These are phyloP conservation scores for Trimorus sp. DNA, from an alignment of 2,888 invertebrate species.

Conservation along the genomic window DNA sequence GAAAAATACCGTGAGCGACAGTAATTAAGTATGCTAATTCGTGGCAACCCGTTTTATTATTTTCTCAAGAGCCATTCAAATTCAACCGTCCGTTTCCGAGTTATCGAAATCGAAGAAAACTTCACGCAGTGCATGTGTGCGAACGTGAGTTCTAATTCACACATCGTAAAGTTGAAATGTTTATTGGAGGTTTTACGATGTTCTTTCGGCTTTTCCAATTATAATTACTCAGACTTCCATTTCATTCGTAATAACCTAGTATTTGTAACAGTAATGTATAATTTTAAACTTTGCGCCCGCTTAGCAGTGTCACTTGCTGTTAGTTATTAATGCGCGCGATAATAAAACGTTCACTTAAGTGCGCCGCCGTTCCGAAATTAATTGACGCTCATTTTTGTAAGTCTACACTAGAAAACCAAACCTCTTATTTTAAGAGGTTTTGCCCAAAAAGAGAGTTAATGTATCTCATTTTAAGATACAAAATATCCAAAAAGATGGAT, in stretches of 20 bases:
- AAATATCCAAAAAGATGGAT: too few species aligned
- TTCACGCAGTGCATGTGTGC: background rate
- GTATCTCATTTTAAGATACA: too few species aligned
- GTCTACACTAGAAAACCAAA: too few species aligned
- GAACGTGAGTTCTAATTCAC: background rate
- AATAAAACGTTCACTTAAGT: slow-evolving; percentile 16
- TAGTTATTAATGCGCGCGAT: background rate
- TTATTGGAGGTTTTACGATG: background rate
- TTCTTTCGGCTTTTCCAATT: background rate
- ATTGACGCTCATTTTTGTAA: slow-evolving; percentile 10
- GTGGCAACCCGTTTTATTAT: too few species aligned
- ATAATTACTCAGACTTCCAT: slow-evolving; percentile 6
- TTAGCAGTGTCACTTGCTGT: slow-evolving; percentile 24
- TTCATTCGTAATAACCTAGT: slow-evolving; percentile 3
- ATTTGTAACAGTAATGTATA: slow-evolving; percentile 8
- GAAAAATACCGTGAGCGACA: too few species aligned
- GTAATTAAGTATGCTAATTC: too few species aligned
- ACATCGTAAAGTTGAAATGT: background rate
- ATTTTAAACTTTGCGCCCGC: background rate
- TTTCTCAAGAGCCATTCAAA: too few species aligned
- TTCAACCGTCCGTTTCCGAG: too few species aligned
- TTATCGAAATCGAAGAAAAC: background rate
- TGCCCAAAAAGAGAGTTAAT: too few species aligned
- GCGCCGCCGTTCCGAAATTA: background rate
- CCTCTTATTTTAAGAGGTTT: too few species aligned